Percentiles rank a stretch among this genome's conserved stretches.
Conservation (phyloP, 2,888 invertebrate species). For the Rhogogaster chlorosoma region DNA sequence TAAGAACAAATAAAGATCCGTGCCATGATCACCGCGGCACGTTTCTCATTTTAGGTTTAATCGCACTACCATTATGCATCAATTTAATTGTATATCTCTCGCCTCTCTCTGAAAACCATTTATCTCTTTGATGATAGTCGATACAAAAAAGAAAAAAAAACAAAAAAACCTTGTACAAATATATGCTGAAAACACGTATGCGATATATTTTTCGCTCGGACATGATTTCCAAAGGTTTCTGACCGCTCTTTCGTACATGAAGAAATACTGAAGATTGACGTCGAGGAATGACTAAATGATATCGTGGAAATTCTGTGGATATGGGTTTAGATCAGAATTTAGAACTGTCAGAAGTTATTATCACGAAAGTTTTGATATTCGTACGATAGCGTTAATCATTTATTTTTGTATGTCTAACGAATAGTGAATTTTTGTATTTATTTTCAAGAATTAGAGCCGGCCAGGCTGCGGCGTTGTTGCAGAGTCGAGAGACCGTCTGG, state of each 20-base stretch:
- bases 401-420: not conserved
- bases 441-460: not conserved
- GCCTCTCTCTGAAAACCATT: not conserved
- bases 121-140: not conserved
- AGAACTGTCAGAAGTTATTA: not conserved
- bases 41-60: not conserved
- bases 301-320: not conserved
- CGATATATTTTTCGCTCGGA: not conserved
- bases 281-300: not conserved
- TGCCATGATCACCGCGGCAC: not conserved
- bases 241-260: not conserved
- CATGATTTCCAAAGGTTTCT: not conserved
- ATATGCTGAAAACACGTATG: not conserved
- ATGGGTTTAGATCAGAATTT: not conserved
- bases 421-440: not conserved
- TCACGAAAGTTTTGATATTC: not conserved
- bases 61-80: not conserved
- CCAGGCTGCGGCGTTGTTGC: not conserved
- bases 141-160: not conserved
- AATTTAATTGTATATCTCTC: not conserved
- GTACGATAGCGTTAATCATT: not conserved
- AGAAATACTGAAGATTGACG: not conserved
- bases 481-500: not conserved
- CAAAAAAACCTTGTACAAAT: not conserved
- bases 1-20: not conserved